Percentiles rank a stretch among this genome's conserved stretches.
phyloP scores from a whole-genome alignment of 1,140 invertebrate species.

The Cydia pomonella region DNA sequence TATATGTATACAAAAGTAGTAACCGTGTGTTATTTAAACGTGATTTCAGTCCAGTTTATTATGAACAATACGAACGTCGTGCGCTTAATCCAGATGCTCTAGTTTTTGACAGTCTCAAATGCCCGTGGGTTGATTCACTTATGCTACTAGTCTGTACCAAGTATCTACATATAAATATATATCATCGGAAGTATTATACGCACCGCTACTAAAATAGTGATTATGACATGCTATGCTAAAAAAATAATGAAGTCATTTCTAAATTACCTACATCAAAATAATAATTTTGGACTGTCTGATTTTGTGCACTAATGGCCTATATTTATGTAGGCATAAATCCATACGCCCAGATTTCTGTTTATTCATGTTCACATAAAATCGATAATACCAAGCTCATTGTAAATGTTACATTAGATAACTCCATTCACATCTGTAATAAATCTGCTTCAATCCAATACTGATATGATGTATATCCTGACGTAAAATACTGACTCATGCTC shows the following conservation, averaged over 20 bases:
- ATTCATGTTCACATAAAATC: constrained; percentile 25
- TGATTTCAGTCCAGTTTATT: no score
- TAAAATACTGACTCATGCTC: constrained; percentile 31
- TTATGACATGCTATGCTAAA: no score
- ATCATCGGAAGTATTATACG: neutral
- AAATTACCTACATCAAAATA: neutral
- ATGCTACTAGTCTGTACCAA: neutral
- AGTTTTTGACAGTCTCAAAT: constrained; percentile 19
- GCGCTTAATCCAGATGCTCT: constrained; percentile 14
- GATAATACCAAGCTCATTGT: constrained; percentile 22
- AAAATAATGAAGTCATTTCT: no score
- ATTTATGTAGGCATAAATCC: constrained; percentile 10
- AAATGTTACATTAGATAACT: constrained; percentile 25
- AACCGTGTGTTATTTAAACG: no score
- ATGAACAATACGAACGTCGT: neutral
- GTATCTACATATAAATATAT: no score
- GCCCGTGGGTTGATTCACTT: constrained; percentile 11
- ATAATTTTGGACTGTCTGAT: neutral
- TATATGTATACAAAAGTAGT: no score
- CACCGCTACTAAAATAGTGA: no score
- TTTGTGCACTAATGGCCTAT: neutral
- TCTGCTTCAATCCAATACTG: constrained; percentile 26
- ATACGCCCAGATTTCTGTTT: neutral
- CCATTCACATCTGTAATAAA: constrained; percentile 31
- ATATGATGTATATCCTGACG: constrained; percentile 24